phyloP scores from a whole-genome alignment of 2,797 vertebrate genomes.

The Argyrosomus regius region DNA sequence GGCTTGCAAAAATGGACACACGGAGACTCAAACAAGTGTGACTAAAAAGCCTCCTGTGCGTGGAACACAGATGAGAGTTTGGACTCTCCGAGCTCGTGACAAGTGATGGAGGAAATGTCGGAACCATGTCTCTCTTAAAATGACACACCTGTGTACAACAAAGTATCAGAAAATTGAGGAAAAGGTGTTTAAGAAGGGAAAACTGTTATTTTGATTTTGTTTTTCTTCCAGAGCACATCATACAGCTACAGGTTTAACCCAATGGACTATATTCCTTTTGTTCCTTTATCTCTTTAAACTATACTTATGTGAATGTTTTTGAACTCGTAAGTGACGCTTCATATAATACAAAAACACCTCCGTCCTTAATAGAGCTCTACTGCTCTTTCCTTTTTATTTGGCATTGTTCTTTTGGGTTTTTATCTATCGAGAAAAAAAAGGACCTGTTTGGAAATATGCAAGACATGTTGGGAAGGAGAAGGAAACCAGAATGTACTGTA shows the following conservation, averaged over 20 bases:
- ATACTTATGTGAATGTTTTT: constrained; percentile 75
- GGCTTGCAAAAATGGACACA: constrained; percentile 39
- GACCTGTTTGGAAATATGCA: constrained; percentile 94
- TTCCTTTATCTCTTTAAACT: constrained; percentile 70
- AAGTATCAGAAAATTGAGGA: constrained; percentile 43
- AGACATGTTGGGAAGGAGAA: constrained; percentile 87
- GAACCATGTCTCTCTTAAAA: constrained; percentile 22
- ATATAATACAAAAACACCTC: constrained; percentile 84
- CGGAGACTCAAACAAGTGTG: constrained; percentile 18
- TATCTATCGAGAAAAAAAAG: constrained; percentile 77
- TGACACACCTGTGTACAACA: constrained; percentile 39
- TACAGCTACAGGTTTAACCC: constrained; percentile 69
- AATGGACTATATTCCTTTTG: constrained; percentile 59
- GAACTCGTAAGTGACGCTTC: constrained; percentile 79
- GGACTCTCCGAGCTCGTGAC: constrained; percentile 39
- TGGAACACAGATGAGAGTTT: constrained; percentile 17
- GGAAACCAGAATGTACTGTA: constrained; percentile 94
- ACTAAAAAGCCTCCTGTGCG: constrained; percentile 33
- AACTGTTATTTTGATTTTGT: constrained; percentile 20
- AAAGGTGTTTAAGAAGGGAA: constrained; percentile 59
- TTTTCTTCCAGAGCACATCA: constrained; percentile 65
- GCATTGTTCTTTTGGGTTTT: constrained; percentile 68
- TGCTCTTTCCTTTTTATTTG: constrained; percentile 80
- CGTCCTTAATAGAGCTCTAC: constrained; percentile 86
- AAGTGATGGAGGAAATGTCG: constrained; percentile 13